phyloP scores from a whole-genome alignment of 2,888 invertebrate genomes.

The Apantesis nais region DNA sequence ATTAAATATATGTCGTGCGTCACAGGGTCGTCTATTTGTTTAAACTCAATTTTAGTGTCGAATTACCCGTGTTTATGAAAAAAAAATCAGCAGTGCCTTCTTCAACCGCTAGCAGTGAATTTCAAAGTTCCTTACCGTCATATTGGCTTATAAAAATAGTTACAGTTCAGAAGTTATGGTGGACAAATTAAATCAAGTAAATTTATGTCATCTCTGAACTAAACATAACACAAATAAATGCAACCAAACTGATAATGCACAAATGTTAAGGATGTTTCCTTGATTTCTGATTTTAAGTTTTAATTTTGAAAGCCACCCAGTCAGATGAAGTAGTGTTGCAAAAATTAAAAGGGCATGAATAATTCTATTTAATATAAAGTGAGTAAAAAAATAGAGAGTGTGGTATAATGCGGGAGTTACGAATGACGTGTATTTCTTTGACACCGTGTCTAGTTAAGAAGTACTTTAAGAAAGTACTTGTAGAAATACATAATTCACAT shows the following conservation, averaged over 20 bases:
- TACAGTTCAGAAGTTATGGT: neutral
- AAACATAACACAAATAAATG: too few species aligned
- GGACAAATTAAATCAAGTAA: too few species aligned
- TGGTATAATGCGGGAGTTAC: too few species aligned
- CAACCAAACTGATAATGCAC: too few species aligned
- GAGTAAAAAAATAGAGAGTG: too few species aligned
- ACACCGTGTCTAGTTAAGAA: too few species aligned
- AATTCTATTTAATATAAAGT: neutral
- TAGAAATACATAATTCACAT: too few species aligned
- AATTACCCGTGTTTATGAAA: slow-evolving; percentile 70
- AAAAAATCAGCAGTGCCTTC: slow-evolving; percentile 68
- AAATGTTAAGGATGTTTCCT: too few species aligned
- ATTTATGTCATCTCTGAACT: too few species aligned
- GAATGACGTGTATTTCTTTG: too few species aligned
- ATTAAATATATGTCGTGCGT: slow-evolving; percentile 53
- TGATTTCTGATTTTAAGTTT: neutral
- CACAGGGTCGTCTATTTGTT: slow-evolving; percentile 66
- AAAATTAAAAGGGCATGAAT: neutral
- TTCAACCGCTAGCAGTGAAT: slow-evolving; percentile 37
- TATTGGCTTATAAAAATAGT: too few species aligned
- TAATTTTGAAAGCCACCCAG: neutral
- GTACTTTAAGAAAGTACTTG: too few species aligned
- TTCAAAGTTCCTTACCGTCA: slow-evolving; percentile 54
- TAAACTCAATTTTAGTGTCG: slow-evolving; percentile 80
- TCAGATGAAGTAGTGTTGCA: neutral